phyloP scores from a whole-genome alignment of 2,113 vertebrate species.

The Seriola rivoliana region DNA sequence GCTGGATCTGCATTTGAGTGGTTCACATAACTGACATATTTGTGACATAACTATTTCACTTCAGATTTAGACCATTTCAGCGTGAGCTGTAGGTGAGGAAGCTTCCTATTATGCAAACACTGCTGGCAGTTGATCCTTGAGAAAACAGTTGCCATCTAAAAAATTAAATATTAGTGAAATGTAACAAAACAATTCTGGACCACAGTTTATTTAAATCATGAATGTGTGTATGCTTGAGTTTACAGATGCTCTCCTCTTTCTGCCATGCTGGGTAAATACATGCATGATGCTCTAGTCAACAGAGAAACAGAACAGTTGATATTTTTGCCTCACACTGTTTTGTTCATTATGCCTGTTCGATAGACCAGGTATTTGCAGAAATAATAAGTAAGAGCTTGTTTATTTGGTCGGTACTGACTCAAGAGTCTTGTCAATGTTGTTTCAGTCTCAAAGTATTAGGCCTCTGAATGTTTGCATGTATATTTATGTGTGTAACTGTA shows the following conservation, averaged over 20 bases:
- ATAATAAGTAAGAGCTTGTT: slow-evolving; percentile 2
- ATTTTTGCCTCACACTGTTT: slow-evolving; percentile 1
- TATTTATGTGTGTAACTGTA: neutral
- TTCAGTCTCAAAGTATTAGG: neutral
- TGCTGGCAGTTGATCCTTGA: neutral
- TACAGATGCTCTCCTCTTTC: slow-evolving; percentile 1
- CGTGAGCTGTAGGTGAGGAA: neutral
- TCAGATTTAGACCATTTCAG: slow-evolving; percentile 14
- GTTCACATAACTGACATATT: neutral
- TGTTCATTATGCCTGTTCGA: slow-evolving; percentile 17
- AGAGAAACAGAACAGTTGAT: neutral
- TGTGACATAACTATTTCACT: neutral
- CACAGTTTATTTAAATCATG: slow-evolving; percentile 2
- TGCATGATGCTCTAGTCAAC: neutral
- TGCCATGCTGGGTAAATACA: slow-evolving; percentile 13
- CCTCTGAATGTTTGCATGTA: neutral
- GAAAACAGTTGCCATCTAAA: neutral
- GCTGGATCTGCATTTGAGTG: neutral
- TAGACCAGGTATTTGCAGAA: slow-evolving; percentile 28
- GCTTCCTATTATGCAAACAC: slow-evolving; percentile 7
- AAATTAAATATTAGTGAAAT: slow-evolving; percentile 32
- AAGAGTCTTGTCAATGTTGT: slow-evolving; percentile 12
- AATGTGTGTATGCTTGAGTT: neutral
- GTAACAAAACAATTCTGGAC: neutral
- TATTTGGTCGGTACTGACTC: neutral